These are phyloP conservation scores for Crocodylus rhombifer DNA, from an alignment of 2,797 vertebrate species.

Conservation along the genomic window DNA sequence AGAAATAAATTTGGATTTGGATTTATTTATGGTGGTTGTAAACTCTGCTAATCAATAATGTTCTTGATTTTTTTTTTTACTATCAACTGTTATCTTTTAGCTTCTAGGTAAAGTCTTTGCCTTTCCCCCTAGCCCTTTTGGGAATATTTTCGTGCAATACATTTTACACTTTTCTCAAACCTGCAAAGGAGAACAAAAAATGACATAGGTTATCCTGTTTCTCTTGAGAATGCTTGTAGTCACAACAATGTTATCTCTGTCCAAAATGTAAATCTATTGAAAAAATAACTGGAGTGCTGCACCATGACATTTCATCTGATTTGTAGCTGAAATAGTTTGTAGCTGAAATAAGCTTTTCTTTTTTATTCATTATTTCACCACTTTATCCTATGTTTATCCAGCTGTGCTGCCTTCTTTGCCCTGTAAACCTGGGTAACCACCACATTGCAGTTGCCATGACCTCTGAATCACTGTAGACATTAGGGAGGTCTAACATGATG, in stretches of 20 bases:
- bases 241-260: background rate
- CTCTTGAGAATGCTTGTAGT: background rate
- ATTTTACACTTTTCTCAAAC: background rate
- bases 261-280: background rate
- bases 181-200: too few relatives aligned
- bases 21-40: background rate
- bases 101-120: accelerated
- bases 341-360: background rate
- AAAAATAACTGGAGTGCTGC: background rate
- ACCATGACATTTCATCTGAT: background rate
- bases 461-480: background rate
- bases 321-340: background rate
- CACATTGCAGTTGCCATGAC: background rate
- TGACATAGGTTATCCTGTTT: background rate
- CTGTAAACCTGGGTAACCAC: background rate
- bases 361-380: background rate
- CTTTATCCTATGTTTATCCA: background rate
- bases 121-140: background rate
- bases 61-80: background rate
- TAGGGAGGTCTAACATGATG: background rate
- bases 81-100: background rate
- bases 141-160: background rate
- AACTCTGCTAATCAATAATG: background rate
- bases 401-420: background rate
- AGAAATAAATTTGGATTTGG: background rate